Base-by-base conservation (phyloP, 1,140 invertebrate species). In the Euwallacea similis region DNA sequence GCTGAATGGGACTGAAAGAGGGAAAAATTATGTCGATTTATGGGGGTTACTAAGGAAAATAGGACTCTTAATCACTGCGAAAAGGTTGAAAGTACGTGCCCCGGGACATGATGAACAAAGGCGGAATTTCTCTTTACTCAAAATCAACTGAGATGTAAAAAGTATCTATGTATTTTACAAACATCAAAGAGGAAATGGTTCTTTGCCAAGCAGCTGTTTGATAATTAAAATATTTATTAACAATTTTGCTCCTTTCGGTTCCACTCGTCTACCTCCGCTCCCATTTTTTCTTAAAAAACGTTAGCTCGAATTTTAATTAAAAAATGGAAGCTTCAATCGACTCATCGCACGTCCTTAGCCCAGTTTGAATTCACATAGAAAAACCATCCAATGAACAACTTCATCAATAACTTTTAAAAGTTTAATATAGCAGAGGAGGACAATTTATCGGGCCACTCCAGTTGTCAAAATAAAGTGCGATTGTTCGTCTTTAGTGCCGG, bases 351-450 rank as follows among this genome's bases (percentile, higher is more conserved):
- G 64, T 33, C 64, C 64, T 66, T 66, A 66, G 64, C 64, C 64
- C 47, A 55, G 41, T 66, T 66, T 7, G 46, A 41, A n/a, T 9
- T 6, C 46, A 50, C 60, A 11, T 16, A 33, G n/a, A 33, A 50
- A 66, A n/a, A 42, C 8, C 53, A 10, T 15, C 64, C 8, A 8
- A 66, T 66, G 43, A 66, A 55, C 11, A 42, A 50, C 21, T 50
- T 56, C 64, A 55, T 56, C 46, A 56, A 1, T 50, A 50, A 13
- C 46, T 50, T 66, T 66, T 56, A 16, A 42, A 56, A 66, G 50
- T 66, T 66, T 66, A 66, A 66, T 66, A 66, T 55, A 66, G 64
- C 53, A 55, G 47, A 43, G 16, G 33, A 13, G n/a, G 43, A 66
- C n/a, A 42, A 66, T 66, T 66, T 66, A 66, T 56, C 42, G 64